Percentiles rank a stretch among this genome's conserved stretches.
These are phyloP conservation scores for Leptobrachium leishanense DNA, from an alignment of 2,113 vertebrate species.

Conservation along the genomic window DNA sequence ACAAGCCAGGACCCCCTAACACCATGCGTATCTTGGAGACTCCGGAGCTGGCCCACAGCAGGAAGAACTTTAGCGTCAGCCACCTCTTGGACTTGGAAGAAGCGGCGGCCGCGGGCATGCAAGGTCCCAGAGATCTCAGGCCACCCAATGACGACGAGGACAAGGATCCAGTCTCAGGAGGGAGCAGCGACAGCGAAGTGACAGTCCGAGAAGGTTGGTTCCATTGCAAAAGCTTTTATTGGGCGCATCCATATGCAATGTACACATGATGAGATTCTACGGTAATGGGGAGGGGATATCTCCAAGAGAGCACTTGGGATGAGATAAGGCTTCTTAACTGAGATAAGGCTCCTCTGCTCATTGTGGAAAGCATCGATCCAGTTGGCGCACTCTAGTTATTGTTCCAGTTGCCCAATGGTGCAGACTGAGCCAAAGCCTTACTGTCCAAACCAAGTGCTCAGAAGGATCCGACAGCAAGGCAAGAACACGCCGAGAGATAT, in stretches of 20 bases:
- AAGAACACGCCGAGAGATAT: too few species aligned
- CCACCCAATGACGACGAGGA: slow-evolving; percentile 57
- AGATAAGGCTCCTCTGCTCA: slow-evolving; percentile 19
- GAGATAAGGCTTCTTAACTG: slow-evolving; percentile 28
- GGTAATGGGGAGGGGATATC: slow-evolving; percentile 34
- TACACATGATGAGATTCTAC: slow-evolving; percentile 15
- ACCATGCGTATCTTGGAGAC: slow-evolving; percentile 61
- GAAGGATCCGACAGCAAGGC: too few species aligned
- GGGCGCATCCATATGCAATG: slow-evolving; percentile 13
- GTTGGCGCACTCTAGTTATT: neutral
- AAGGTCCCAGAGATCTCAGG: slow-evolving; percentile 58
- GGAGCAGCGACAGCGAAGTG: slow-evolving; percentile 78
- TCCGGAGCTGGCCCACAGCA: slow-evolving; percentile 67
- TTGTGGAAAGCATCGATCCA: neutral
- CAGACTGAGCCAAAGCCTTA: too few species aligned
- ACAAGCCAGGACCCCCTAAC: slow-evolving; percentile 52
- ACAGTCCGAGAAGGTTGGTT: slow-evolving; percentile 73
- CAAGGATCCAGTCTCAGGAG: slow-evolving; percentile 67
- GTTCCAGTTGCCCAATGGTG: too few species aligned
- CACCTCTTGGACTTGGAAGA: slow-evolving; percentile 79
- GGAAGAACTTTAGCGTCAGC: slow-evolving; percentile 79
- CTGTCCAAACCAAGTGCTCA: too few species aligned
- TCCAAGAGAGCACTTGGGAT: neutral
- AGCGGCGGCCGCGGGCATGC: slow-evolving; percentile 61
- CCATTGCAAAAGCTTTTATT: slow-evolving; percentile 3